Conservation (phyloP, 2,888 invertebrate genomes). For the Caenorhabditis zanzibari region DNA sequence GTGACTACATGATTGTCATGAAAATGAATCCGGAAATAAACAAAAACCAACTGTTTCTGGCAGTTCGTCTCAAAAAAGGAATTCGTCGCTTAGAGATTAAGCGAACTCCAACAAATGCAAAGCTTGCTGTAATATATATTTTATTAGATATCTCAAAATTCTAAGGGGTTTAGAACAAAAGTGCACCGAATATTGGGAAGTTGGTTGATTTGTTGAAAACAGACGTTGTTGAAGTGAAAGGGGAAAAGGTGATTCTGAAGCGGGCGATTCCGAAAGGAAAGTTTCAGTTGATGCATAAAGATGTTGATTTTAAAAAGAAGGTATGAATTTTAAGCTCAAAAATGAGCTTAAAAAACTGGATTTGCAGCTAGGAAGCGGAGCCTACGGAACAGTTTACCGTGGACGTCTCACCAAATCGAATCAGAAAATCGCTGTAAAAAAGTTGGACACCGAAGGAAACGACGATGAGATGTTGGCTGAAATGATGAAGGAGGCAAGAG, state of each 20-base stretch:
- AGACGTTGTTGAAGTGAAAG: constrained; percentile 59
- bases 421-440: constrained; percentile 66
- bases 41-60: constrained; percentile 57
- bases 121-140: constrained; percentile 12
- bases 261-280: constrained; percentile 75
- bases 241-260: constrained; percentile 68
- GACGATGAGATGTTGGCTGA: constrained; percentile 72
- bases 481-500: constrained; percentile 81
- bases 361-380: constrained; percentile 74
- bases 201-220: constrained; percentile 66
- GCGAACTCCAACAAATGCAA: constrained; percentile 38
- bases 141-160: neutral
- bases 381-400: constrained; percentile 79
- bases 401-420: constrained; percentile 69
- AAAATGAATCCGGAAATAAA: constrained; percentile 47
- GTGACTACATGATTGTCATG: constrained; percentile 61
- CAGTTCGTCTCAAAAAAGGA: constrained; percentile 58
- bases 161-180: constrained; percentile 9
- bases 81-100: constrained; percentile 68
- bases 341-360: neutral
- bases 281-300: constrained; percentile 75
- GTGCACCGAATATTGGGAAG: constrained; percentile 61
- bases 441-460: constrained; percentile 67
- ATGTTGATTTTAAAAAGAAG: constrained; percentile 75
- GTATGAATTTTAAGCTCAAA: neutral